These are phyloP conservation scores for Muntiacus reevesi DNA, from an alignment of 2,113 vertebrate genomes.

Conservation along the genomic window DNA sequence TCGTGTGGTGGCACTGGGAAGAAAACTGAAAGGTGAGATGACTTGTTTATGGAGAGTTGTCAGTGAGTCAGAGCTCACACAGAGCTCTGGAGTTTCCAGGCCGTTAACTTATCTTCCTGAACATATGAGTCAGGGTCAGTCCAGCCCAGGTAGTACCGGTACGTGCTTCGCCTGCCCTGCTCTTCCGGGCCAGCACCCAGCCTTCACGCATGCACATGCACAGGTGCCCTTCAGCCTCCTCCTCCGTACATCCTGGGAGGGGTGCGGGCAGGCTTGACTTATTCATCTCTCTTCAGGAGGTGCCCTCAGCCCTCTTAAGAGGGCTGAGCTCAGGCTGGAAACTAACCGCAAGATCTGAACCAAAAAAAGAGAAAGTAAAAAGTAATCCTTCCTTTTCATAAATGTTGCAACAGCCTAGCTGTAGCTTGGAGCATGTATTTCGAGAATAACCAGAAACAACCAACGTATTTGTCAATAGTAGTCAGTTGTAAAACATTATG, in stretches of 20 bases:
- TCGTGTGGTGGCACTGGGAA: neutral
- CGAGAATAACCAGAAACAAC: neutral
- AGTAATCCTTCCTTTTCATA: neutral
- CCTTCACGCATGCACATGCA: neutral
- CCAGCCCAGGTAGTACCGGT: neutral
- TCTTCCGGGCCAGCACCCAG: accelerated
- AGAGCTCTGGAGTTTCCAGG: conserved; percentile 53
- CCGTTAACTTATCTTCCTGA: conserved; percentile 7
- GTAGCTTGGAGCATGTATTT: neutral
- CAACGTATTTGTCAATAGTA: neutral
- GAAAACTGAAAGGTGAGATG: neutral
- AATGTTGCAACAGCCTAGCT: neutral
- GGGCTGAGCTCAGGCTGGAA: neutral
- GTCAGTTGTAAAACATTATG: neutral
- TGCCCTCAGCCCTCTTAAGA: neutral
- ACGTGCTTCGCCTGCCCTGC: neutral
- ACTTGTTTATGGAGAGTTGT: neutral
- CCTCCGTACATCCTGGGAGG: neutral
- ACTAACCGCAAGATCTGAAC: neutral
- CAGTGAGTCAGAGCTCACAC: conserved; percentile 56
- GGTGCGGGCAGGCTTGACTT: neutral
- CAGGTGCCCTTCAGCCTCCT: neutral
- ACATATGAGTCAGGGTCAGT: conserved; percentile 22
- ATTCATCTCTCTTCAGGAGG: neutral
- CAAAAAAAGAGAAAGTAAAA: neutral